phyloP scores from a whole-genome alignment of 2,113 vertebrate genomes.

The Oryzias curvinotus region DNA sequence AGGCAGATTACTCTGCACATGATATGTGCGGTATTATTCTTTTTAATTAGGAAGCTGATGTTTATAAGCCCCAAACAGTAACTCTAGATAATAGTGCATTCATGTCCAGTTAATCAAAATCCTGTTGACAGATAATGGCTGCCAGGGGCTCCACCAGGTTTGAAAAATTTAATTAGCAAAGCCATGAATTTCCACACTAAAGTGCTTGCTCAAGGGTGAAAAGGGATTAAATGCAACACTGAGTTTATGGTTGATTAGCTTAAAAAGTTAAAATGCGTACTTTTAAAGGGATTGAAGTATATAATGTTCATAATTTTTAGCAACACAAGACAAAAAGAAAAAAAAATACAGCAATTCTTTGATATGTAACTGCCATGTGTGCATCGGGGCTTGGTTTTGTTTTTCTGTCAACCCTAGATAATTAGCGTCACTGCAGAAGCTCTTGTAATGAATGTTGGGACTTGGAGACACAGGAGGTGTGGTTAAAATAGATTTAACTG shows the following conservation, averaged over 20 bases:
- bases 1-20: conserved; percentile 55
- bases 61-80: conserved; percentile 67
- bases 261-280: conserved; percentile 39
- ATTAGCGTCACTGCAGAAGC: conserved; percentile 4
- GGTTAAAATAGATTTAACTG: too few species aligned
- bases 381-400: conserved; percentile 13
- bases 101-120: conserved; percentile 75
- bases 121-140: conserved; percentile 72
- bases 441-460: conserved; percentile 4
- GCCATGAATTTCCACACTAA: conserved; percentile 67
- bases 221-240: conserved; percentile 40
- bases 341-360: not conserved
- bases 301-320: conserved; percentile 15
- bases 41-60: conserved; percentile 68
- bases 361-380: conserved; percentile 6
- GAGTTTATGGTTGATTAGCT: conserved; percentile 37
- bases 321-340: conserved; percentile 1
- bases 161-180: conserved; percentile 72
- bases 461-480: not conserved
- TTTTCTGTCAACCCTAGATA: conserved; percentile 7
- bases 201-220: conserved; percentile 61
- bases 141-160: conserved; percentile 68
- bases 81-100: conserved; percentile 66
- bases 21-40: conserved; percentile 61
- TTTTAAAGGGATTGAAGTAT: conserved; percentile 8